Percentiles rank a stretch among this genome's conserved stretches.
phyloP scores from a whole-genome alignment of 2,113 vertebrate genomes.

The Pholis gunnellus region DNA sequence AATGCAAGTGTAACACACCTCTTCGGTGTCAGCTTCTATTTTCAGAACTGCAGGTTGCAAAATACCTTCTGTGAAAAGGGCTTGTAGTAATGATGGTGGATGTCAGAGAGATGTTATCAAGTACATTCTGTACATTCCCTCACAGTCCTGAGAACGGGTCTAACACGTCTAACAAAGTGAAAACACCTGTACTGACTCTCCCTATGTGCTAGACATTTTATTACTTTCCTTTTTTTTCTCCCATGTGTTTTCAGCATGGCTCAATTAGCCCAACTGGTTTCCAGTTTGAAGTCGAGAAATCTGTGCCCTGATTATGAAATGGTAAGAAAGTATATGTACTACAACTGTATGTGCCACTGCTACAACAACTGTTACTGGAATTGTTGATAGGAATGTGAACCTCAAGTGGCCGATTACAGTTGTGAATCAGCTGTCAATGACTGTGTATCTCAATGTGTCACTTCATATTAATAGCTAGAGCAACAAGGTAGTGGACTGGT shows the following conservation, averaged over 20 bases:
- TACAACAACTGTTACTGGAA: not conserved
- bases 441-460: not conserved
- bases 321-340: constrained; percentile 75
- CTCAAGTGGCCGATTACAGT: not conserved
- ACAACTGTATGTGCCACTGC: not conserved
- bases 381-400: not conserved
- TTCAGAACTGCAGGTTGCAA: too few species aligned
- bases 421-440: not conserved
- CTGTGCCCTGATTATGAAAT: constrained; percentile 94
- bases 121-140: not conserved
- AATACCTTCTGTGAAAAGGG: too few species aligned
- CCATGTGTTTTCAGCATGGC: constrained; percentile 87
- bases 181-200: not conserved
- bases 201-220: not conserved
- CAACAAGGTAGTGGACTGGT: not conserved
- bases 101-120: not conserved
- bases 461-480: not conserved
- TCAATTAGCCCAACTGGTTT: constrained; percentile 86
- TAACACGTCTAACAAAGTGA: not conserved
- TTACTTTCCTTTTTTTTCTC: not conserved
- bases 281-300: constrained; percentile 89
- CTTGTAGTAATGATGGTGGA: too few species aligned
- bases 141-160: not conserved
- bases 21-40: too few species aligned
- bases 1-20: too few species aligned